phyloP scores from a whole-genome alignment of 2,797 vertebrate species.

The Ciconia nigra region DNA sequence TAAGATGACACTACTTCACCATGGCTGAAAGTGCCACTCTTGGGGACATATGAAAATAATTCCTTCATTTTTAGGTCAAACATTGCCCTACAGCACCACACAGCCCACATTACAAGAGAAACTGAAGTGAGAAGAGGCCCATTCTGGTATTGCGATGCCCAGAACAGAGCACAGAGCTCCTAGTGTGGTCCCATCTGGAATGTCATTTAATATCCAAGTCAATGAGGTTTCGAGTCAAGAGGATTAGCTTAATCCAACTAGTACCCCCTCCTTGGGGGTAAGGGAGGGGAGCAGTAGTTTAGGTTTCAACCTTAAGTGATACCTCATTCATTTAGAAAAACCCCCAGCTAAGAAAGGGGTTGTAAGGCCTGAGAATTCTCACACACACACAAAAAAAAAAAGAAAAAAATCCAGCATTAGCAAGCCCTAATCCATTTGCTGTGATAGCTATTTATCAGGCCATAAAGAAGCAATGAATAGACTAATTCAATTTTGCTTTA shows the following conservation, averaged over 20 bases:
- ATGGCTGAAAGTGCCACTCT: constrained; percentile 42
- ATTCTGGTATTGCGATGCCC: neutral
- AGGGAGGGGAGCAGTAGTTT: constrained; percentile 27
- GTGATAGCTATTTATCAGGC: neutral
- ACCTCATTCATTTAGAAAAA: constrained; percentile 27
- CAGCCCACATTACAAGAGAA: constrained; percentile 37
- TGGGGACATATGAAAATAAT: constrained; percentile 54
- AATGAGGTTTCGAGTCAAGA: neutral
- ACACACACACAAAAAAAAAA: neutral
- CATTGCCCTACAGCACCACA: constrained; percentile 37
- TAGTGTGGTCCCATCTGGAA: constrained; percentile 57
- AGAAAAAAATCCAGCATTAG: neutral
- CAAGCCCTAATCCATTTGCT: neutral
- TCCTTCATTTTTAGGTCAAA: constrained; percentile 51
- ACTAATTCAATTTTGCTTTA: neutral
- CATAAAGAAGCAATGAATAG: neutral
- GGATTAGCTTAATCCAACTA: constrained; percentile 27
- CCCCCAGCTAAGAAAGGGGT: neutral
- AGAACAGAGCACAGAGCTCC: constrained; percentile 30
- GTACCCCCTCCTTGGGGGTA: neutral
- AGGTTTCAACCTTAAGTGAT: constrained; percentile 34
- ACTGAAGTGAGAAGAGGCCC: neutral
- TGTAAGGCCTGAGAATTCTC: neutral
- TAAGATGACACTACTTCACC: constrained; percentile 21
- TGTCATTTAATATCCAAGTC: constrained; percentile 14